A percentile compares a stretch with the other conserved stretches of the same genome.
Evolutionary conservation across 2,113 vertebrate species (phyloP).

Genomic region (Rhabdornis inornatus): DNA sequence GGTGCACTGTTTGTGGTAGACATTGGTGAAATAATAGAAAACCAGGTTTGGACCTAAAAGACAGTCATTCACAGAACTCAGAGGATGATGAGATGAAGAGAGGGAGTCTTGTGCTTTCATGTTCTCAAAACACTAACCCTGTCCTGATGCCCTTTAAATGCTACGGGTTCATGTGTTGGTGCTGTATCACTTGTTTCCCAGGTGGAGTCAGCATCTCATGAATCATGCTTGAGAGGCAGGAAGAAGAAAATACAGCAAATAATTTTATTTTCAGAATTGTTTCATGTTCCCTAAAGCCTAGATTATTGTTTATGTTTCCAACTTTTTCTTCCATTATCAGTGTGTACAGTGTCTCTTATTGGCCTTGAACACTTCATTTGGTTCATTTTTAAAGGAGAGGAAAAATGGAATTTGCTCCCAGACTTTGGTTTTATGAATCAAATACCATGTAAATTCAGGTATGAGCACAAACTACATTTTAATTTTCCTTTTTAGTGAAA

Average conservation of each 20-base stretch:
- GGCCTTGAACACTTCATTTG: not conserved
- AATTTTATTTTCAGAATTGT: not conserved
- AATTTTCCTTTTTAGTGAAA: not conserved
- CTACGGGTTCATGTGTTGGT: not conserved
- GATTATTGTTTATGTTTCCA: not conserved
- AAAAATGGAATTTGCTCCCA: slow-evolving; percentile 8
- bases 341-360: not conserved
- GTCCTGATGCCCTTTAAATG: not conserved
- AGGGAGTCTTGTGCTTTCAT: not conserved
- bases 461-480: slow-evolving; percentile 1
- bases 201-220: not conserved
- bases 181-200: not conserved
- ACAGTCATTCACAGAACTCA: not conserved
- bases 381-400: slow-evolving; percentile 2
- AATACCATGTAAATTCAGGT: slow-evolving; percentile 23
- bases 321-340: not conserved
- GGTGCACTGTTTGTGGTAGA: not conserved
- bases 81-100: not conserved
- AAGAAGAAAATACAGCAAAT: not conserved
- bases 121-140: not conserved
- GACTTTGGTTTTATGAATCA: not conserved
- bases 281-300: not conserved
- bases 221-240: not conserved
- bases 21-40: not conserved
- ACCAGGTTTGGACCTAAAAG: not conserved